Evolutionary conservation across 92 coral and sea anemone species (phyloP), one percentile per base, ranked within the genome.

Genomic region (Epizoanthus rinbou): DNA sequence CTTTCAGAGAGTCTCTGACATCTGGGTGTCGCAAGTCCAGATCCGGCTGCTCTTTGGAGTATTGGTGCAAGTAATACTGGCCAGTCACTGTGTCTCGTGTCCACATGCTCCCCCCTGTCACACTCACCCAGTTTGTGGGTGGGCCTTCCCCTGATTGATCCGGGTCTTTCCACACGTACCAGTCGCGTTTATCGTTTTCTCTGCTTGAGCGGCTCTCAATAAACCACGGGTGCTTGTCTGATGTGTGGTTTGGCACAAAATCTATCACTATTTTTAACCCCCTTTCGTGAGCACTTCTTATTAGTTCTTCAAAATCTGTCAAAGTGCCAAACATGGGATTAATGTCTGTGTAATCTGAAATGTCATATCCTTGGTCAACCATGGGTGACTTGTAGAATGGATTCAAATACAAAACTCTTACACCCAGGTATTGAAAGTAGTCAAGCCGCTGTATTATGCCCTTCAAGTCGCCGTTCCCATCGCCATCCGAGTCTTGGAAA

Each of bases 81-180:
- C 84, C 73, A 18, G 95, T 91, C 24, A n/a, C 21, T 1, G 80
- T 64, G 82, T 95, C 93, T 8, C 75, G 84, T 19, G 85, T 87
- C 97, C 97, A 95, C 35, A 92, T 89, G 65, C 93, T 85, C 10
- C 92, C 96, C 13, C 97, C 94, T 84, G 84, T 79, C 59, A 89
- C 97, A 57, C 92, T 89, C 35, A 73, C 93, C 97, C 97, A 92
- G 85, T 92, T 92, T 73, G 86, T 92, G 3, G 80, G 80, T 2
- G 97, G 97, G 3, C 80, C 80, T 17, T 93, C 93, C 28, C 93
- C 93, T 52, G 83, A 87, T 24, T 75, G 54, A 74, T 87, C 86
- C 15, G 91, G 90, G 84, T 91, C 97, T 28, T 70, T 80, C 98
- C 98, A 95, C 24, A 95, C 82, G 57, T 93, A 95, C 98, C 98